phyloP scores from a whole-genome alignment of 2,888 invertebrate genomes.

The Pherbina coryleti region DNA sequence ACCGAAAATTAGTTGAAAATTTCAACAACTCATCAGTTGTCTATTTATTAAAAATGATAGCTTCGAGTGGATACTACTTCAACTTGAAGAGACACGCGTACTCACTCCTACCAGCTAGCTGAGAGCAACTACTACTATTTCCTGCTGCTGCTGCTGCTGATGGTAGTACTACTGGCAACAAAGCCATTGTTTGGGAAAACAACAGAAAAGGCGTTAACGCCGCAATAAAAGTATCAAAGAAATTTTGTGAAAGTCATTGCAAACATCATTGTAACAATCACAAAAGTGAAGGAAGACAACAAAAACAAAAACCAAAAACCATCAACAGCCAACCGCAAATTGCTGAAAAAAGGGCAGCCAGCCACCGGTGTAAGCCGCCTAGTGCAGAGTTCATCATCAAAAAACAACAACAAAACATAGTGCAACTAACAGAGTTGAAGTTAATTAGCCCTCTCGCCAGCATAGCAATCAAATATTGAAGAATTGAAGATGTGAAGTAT shows the following conservation, averaged over 20 bases:
- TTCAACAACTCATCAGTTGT: conserved; percentile 62
- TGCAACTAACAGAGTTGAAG: conserved; percentile 26
- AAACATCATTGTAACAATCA: conserved; percentile 5
- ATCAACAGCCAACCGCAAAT: conserved; percentile 27
- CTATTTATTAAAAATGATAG: conserved; percentile 55
- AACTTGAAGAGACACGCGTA: conserved; percentile 22
- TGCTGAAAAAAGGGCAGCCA: neutral
- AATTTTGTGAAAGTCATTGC: conserved; percentile 42
- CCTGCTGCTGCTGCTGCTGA: neutral
- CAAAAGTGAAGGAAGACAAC: neutral
- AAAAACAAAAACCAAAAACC: neutral
- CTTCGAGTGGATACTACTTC: neutral
- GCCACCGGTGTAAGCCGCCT: neutral
- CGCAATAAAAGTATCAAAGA: conserved; percentile 13
- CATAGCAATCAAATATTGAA: conserved; percentile 10
- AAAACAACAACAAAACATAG: neutral
- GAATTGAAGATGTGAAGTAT: neutral
- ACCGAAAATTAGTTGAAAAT: conserved; percentile 48
- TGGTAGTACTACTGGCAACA: no score
- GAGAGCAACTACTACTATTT: neutral
- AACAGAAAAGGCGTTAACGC: conserved; percentile 32
- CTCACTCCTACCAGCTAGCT: conserved; percentile 35
- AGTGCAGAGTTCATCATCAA: neutral
- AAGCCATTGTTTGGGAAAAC: neutral
- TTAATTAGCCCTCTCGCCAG: conserved; percentile 34